Conservation (phyloP, 2,113 vertebrate genomes). For the Syrmaticus mikado region DNA sequence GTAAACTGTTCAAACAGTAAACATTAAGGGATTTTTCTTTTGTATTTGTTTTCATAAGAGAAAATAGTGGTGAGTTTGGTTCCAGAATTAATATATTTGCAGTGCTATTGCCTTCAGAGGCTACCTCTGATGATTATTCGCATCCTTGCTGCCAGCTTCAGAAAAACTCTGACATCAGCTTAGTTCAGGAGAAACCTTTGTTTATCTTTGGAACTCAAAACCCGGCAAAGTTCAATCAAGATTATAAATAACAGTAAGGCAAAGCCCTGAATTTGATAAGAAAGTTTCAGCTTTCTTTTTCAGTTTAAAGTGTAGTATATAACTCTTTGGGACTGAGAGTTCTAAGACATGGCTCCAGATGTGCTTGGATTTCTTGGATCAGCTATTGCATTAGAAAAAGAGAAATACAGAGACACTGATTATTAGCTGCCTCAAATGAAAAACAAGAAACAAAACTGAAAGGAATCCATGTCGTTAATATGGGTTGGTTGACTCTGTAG, state of each 20-base stretch:
- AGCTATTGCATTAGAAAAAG: neutral
- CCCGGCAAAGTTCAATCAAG: neutral
- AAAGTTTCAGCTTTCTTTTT: neutral
- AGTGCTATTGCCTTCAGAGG: neutral
- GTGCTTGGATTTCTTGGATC: neutral
- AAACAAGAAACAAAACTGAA: neutral
- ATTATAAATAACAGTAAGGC: neutral
- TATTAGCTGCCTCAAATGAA: neutral
- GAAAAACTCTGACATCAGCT: neutral
- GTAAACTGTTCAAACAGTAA: neutral
- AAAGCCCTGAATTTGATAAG: neutral
- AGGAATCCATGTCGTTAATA: neutral
- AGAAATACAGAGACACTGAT: neutral
- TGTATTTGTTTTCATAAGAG: accelerated
- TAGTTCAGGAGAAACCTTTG: neutral
- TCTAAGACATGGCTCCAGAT: neutral
- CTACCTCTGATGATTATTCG: neutral
- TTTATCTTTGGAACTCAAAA: neutral
- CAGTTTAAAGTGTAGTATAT: neutral
- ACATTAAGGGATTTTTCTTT: neutral
- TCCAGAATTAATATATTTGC: neutral
- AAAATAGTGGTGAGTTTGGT: neutral
- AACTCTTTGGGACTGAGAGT: neutral
- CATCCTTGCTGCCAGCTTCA: neutral
- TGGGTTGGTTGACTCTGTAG: neutral